A percentile compares a stretch with the other conserved stretches of the same genome.
Conservation (phyloP, 37 sponge, comb jelly and placozoan genomes). For the Haliclona indistincta region DNA sequence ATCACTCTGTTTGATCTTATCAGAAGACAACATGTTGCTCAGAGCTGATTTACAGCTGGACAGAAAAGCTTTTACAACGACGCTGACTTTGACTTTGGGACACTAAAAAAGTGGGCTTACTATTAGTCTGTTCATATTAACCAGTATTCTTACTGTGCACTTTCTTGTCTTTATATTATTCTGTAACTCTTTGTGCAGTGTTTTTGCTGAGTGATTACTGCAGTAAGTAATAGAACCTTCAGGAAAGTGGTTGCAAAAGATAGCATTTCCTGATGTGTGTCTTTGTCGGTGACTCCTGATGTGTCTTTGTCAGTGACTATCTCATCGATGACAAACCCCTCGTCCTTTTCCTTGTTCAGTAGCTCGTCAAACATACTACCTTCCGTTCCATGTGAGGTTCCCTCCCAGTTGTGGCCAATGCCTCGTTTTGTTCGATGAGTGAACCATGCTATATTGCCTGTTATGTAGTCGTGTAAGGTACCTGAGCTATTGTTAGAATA, state of each 20-base stretch:
- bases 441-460: conserved; percentile 18
- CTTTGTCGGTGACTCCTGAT: conserved; percentile 31
- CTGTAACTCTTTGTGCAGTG: too few species aligned
- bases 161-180: too few species aligned
- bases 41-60: too few species aligned
- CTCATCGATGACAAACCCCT: conserved; percentile 10
- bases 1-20: too few species aligned
- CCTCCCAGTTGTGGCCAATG: too few species aligned
- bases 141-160: too few species aligned
- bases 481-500: conserved; percentile 24
- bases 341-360: conserved; percentile 8
- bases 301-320: too few species aligned
- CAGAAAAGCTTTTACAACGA: too few species aligned
- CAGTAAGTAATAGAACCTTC: conserved; percentile 21
- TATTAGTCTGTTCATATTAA: too few species aligned
- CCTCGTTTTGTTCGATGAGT: conserved; percentile 18
- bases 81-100: too few species aligned
- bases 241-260: conserved; percentile 20
- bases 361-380: conserved; percentile 26
- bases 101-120: too few species aligned
- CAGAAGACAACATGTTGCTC: too few species aligned
- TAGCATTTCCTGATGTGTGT: conserved; percentile 28
- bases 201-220: conserved; percentile 26
- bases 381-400: conserved; percentile 20
- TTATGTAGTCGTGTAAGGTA: conserved; percentile 7